These are phyloP conservation scores for Nemapogon koenigi DNA, from an alignment of 2,888 invertebrate genomes.

Conservation along the genomic window DNA sequence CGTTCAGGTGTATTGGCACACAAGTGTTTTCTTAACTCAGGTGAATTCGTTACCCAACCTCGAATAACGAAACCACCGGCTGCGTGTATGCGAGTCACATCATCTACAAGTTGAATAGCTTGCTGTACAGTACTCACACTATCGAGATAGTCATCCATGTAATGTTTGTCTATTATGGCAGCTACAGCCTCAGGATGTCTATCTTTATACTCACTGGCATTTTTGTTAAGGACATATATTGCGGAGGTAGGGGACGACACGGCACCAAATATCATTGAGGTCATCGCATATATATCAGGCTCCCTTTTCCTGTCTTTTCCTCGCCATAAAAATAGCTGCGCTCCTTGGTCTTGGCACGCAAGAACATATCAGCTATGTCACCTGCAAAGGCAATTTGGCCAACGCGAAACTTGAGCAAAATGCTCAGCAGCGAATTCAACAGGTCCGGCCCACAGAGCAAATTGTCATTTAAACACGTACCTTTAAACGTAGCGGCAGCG, in stretches of 20 bases:
- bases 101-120: neutral
- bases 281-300: conserved; percentile 16
- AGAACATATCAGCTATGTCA: conserved; percentile 24
- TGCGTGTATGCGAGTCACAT: neutral
- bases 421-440: conserved; percentile 22
- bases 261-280: conserved; percentile 18
- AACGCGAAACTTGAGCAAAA: conserved; percentile 29
- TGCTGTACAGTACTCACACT: neutral
- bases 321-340: conserved; percentile 25
- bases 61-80: neutral
- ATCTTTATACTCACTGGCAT: neutral
- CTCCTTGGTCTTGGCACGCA: conserved; percentile 20
- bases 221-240: neutral
- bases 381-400: conserved; percentile 24
- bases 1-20: neutral
- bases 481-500: conserved; percentile 14
- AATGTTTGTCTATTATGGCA: conserved; percentile 26
- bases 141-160: neutral
- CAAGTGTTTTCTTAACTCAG: neutral
- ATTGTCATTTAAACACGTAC: conserved; percentile 18
- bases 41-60: neutral
- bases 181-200: conserved; percentile 19
- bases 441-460: conserved; percentile 20
- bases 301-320: conserved; percentile 9
- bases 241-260: conserved; percentile 14